Base-by-base conservation (phyloP, 2,113 vertebrate species). In the Phyllopteryx taeniolatus region DNA sequence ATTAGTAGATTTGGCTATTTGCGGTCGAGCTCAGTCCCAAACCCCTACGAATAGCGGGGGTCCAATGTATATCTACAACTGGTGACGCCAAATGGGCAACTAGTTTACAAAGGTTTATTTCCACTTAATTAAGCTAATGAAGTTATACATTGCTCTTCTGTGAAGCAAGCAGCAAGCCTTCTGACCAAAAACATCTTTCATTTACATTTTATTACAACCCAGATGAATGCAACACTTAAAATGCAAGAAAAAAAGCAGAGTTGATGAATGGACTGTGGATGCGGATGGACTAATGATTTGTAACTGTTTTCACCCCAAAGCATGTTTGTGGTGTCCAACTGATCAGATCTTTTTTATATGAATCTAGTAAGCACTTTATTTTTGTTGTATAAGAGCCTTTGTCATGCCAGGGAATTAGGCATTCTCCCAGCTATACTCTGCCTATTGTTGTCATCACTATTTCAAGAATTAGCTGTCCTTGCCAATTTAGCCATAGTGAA, bases 221-320 rank as follows among this genome's bases (percentile, higher is more conserved):
- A 74, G 82, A 90, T 87, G 90, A 82, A 76, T 83, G 85, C 75
- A 91, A 84, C 83, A 79, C 57, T 46, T 53, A 53, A 76, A 74
- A 69, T 33, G 11, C 22, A 20, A 46, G 33, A 20, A 42, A 78
- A 85, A 82, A 79, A 85, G 72, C 74, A 77, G 20, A 56, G 60
- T 14, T 88, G 86, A 91, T 83, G 80, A 79, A 91, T 88, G 5
- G 79, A 71, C 60, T 5, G 53, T 54, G 8, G 20, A 54, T n/a
- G 8, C n/a, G 8, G 20, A 54, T 6, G 5, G 49, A 19, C 49
- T 51, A 17, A 51, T 15, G 14, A 51, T 20, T 20, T 54, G 8
- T 20, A 54, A n/a, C 7, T 53, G 49, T 53, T 53, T 20, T 17
- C 1, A n/a, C 51, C 2, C 51, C 19, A 53, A 53, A n/a, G 51